Base-by-base conservation (phyloP, 92 coral and sea anemone species). In the Micromussa lordhowensis region DNA sequence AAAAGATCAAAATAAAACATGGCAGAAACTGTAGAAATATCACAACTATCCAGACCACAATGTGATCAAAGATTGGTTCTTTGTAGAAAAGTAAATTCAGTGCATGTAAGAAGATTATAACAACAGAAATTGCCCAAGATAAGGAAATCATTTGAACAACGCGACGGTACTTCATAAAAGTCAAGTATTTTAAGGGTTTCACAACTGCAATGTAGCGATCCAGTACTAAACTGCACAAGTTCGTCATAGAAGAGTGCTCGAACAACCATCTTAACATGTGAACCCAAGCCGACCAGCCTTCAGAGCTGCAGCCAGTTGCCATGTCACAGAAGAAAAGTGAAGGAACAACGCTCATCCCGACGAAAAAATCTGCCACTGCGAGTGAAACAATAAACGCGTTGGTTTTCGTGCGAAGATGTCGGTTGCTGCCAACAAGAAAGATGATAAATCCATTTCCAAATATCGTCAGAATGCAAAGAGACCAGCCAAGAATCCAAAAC, bases 401-500 rank as follows among this genome's bases (percentile, higher is more conserved):
- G 82, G 82, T 57, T 78, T 49, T 44, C 19, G 82, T 77, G 61
- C 38, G 32, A 78, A 78, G 82, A 22, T 35, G 82, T 30, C 82
- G 35, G 48, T 35, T 78, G 35, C 61, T 78, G 82, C 82, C 2
- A 30, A 78, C 66, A n/a, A 78, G 82, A 32, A 38, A 78, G 64
- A 78, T 78, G 8, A 78, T 31, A 78, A 78, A 78, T 78, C 82
- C 82, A 30, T 78, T 78, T 44, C 82, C 82, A 78, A 30, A 48
- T 49, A 78, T 31, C 24, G 82, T 29, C 38, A 78, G 34, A 31
- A 49, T 28, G 35, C 35, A 49, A 28, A 78, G 61, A 57, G 36
- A 30, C 30, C 82, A 78, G 18, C 35, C 82, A 26, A 78, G 82
- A 78, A 78, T 78, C 82, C 61, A 78, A 57, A 78, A 78, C 82